Evolutionary conservation across 53 echinoderm and acorn worm genomes (phyloP).

Genomic region (Crossaster papposus): DNA sequence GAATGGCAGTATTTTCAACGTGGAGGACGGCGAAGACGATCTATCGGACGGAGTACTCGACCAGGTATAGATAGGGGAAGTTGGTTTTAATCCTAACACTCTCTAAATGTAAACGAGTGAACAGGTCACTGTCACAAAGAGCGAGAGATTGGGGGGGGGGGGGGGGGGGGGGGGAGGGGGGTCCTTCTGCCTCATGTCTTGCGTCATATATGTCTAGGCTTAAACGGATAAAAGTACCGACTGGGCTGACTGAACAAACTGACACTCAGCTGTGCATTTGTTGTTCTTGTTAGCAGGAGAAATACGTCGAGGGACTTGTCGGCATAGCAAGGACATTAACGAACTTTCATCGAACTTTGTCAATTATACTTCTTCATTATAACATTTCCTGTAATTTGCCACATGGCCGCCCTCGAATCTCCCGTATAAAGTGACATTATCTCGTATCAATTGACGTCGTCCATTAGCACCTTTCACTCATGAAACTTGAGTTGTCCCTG

Average conservation of each 20-base stretch:
- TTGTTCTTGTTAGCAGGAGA: no score
- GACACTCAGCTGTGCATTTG: no score
- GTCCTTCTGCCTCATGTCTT: no score
- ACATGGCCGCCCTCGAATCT: background rate
- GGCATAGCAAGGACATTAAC: background rate
- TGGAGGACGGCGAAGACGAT: background rate
- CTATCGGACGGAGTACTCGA: constrained; percentile 29
- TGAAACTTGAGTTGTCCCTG: background rate
- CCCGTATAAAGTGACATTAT: background rate
- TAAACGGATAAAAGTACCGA: no score
- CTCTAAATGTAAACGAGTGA: background rate
- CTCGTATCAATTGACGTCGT: background rate
- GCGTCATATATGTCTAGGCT: no score
- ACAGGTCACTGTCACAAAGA: no score
- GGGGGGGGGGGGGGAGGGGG: no score
- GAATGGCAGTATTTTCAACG: constrained; percentile 13
- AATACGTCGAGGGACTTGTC: no score
- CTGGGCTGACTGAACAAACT: background rate
- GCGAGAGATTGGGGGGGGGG: no score
- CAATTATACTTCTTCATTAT: background rate
- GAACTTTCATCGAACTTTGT: background rate
- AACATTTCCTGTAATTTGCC: background rate
- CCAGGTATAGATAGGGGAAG: background rate
- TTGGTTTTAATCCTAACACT: no score
- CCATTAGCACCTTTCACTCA: background rate